These are phyloP conservation scores for Acanthococcus lagerstroemiae DNA, from an alignment of 2,888 invertebrate genomes.

Conservation along the genomic window DNA sequence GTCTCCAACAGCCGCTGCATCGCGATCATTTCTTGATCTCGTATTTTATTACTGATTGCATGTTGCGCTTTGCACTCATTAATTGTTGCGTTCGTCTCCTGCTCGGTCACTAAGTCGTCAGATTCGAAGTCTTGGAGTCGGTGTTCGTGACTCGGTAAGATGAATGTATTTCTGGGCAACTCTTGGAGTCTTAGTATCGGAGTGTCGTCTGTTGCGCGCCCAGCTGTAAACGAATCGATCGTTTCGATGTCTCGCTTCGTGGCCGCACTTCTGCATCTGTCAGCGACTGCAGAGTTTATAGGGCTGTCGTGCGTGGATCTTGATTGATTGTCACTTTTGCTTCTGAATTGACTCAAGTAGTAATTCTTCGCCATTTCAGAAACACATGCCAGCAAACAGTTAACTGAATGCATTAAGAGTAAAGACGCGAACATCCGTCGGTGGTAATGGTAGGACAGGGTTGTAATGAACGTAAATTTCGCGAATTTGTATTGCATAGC, in stretches of 20 bases:
- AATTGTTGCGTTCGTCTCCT: neutral
- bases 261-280: constrained; percentile 1
- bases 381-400: constrained; percentile 24
- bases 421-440: constrained; percentile 17
- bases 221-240: neutral
- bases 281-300: neutral
- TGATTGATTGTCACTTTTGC: constrained; percentile 6
- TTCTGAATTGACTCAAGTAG: constrained; percentile 15
- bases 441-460: neutral
- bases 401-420: constrained; percentile 25
- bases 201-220: neutral
- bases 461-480: too few relatives aligned
- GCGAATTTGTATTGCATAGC: too few relatives aligned
- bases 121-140: neutral
- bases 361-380: constrained; percentile 23
- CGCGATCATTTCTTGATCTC: constrained; percentile 17
- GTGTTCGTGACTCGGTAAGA: too few relatives aligned
- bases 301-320: neutral
- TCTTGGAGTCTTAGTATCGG: too few relatives aligned
- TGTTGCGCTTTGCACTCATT: constrained; percentile 18
- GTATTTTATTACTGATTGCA: neutral
- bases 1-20: constrained; percentile 5
- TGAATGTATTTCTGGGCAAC: too few relatives aligned
- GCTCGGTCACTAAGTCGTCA: neutral
- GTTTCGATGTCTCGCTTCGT: too few relatives aligned